Evolutionary conservation across 2,888 invertebrate genomes (phyloP), one percentile per base, ranked within the genome.

Genomic region (Steinernema hermaphroditum): DNA sequence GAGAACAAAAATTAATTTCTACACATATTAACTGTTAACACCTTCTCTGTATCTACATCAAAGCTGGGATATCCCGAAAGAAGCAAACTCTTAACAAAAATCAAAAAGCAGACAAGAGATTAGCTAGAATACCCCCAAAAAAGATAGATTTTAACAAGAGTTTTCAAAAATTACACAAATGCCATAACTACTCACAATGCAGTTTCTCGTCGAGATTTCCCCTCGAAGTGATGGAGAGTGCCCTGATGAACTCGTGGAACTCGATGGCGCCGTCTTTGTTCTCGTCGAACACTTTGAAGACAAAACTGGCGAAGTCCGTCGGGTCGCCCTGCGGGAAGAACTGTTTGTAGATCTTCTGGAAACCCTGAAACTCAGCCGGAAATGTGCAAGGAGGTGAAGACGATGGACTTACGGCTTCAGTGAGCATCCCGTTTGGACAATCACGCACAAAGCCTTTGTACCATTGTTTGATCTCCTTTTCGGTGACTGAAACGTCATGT

Each of bases 271-370:
- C 97, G 89, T 97, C 96, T 96, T 94, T 94, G 89, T 97, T 96
- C 90, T 95, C 94, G 88, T 97, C 96, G 89, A 97, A 97, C 71
- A 97, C 97, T 87, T 96, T 92, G 91, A 97, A 97, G 76, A 97
- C 96, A 87, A 96, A 91, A 71, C 94, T 93, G 69, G 97, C 96
- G 88, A 97, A 98, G 90, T 96, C 97, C 87, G 94, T 94, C 54
- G 97, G 96, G 89, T 98, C 96, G 81, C 97, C 97, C 91, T 96
- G 94, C 72, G 97, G 97, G 89, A 98, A 97, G 90, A 98, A 97
- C 89, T 97, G 96, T 89, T 95, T 95, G 90, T 98, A 97, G 89
- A 97, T 98, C 90, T 93, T 95, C 88, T 96, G 95, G 90, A 98
- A 97, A 85, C 96, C 96, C 95, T 96, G 89, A 73, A 89, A 89